These are phyloP conservation scores for Oryzias woworae DNA, from an alignment of 2,113 vertebrate species.

Conservation along the genomic window DNA sequence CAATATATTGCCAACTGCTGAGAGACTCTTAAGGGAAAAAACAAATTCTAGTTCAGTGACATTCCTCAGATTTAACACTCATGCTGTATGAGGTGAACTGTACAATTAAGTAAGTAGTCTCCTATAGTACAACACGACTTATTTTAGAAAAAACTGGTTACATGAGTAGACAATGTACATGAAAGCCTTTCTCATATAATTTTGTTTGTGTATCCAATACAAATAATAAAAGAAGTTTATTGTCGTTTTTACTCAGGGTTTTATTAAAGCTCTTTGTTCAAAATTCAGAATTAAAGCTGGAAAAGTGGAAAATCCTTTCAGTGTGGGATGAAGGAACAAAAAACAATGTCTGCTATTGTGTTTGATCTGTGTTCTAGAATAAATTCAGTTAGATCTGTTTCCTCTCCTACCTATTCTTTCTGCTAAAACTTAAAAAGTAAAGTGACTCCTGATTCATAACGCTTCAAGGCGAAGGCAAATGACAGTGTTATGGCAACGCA, in stretches of 20 bases:
- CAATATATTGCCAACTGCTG: slow-evolving; percentile 44
- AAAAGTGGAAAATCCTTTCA: background rate
- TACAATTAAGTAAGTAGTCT: background rate
- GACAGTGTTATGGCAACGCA: background rate
- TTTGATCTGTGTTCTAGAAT: background rate
- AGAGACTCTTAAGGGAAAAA: background rate
- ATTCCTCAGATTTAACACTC: slow-evolving; percentile 33
- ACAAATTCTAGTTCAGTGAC: slow-evolving; percentile 51
- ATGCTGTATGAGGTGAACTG: background rate
- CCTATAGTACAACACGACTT: background rate
- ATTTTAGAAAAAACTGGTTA: background rate
- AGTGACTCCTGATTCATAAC: background rate
- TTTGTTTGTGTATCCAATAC: no score
- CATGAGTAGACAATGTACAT: background rate
- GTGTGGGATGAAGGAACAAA: background rate
- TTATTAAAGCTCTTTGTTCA: no score
- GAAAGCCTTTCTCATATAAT: background rate
- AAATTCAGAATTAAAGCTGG: background rate
- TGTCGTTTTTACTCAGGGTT: no score
- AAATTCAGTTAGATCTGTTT: background rate
- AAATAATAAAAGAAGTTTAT: no score
- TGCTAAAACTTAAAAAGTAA: background rate
- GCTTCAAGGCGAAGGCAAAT: background rate
- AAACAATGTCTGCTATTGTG: background rate
- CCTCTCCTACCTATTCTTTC: no score